Percentiles rank a stretch among this genome's conserved stretches.
Conservation (phyloP, 2,113 vertebrate species). For the Tiliqua scincoides region DNA sequence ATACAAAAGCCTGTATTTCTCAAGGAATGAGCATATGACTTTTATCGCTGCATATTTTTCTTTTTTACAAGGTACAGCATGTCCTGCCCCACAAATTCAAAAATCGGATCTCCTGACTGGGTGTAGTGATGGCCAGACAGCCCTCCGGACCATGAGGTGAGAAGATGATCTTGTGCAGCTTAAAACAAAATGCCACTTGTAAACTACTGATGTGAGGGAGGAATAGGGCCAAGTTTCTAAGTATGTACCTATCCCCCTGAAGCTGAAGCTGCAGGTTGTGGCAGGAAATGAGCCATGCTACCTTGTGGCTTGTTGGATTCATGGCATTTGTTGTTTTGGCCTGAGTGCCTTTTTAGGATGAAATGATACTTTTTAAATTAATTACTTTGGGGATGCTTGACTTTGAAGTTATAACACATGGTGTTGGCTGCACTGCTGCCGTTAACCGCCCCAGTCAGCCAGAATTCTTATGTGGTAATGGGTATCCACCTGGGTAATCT, state of each 20-base stretch:
- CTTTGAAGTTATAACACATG: not conserved
- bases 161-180: not conserved
- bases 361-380: not conserved
- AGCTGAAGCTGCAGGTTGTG: not conserved
- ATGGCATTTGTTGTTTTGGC: not conserved
- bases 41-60: not conserved
- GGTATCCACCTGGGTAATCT: not conserved
- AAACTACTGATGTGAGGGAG: no score
- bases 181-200: not conserved
- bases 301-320: not conserved
- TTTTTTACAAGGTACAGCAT: conserved; percentile 55
- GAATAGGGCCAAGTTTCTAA: not conserved
- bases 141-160: conserved; percentile 59
- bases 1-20: not conserved
- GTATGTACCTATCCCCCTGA: no score
- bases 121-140: conserved; percentile 16
- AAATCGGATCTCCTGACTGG: conserved; percentile 62
- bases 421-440: not conserved
- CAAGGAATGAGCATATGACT: not conserved
- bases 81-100: conserved; percentile 62
- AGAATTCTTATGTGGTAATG: not conserved
- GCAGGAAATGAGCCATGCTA: not conserved
- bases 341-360: not conserved
- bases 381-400: not conserved
- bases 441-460: not conserved